These are phyloP conservation scores for Halictus ligatus DNA, from an alignment of 2,888 invertebrate genomes.

Conservation along the genomic window DNA sequence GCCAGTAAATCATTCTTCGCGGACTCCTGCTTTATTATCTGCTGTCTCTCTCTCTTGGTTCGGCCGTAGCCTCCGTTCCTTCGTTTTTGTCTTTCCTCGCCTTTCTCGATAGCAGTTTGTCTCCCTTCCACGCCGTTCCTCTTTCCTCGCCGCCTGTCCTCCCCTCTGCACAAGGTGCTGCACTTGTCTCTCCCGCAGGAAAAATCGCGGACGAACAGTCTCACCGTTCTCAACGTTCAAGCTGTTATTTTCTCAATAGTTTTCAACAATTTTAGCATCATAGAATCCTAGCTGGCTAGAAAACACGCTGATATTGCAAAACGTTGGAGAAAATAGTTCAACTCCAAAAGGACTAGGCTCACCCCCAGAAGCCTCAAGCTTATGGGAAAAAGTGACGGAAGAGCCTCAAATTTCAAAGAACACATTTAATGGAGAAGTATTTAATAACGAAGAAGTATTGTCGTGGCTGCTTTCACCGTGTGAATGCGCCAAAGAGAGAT, in stretches of 20 bases:
- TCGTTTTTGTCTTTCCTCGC: slow-evolving; percentile 56
- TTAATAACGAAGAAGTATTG: too few species aligned
- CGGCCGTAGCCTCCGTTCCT: slow-evolving; percentile 40
- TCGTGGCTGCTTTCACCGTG: too few species aligned
- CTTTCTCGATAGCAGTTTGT: slow-evolving; percentile 44
- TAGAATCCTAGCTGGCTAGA: too few species aligned
- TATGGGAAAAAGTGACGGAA: too few species aligned
- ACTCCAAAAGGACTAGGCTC: too few species aligned
- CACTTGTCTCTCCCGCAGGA: background rate
- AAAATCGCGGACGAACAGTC: slow-evolving; percentile 2
- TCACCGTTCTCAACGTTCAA: background rate
- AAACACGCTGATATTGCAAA: too few species aligned
- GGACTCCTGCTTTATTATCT: slow-evolving; percentile 80
- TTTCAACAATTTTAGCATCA: background rate
- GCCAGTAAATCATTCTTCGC: slow-evolving; percentile 81
- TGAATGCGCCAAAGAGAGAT: background rate
- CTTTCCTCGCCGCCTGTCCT: background rate
- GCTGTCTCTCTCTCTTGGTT: slow-evolving; percentile 63
- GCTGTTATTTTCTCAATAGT: background rate
- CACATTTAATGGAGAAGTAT: too few species aligned
- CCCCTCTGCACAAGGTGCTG: background rate
- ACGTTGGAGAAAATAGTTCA: too few species aligned
- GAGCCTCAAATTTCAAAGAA: too few species aligned
- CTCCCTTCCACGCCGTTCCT: slow-evolving; percentile 10
- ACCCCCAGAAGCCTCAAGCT: too few species aligned